A percentile compares a stretch with the other conserved stretches of the same genome.
These are phyloP conservation scores for Oreochromis tanganicae DNA, from an alignment of 2,113 vertebrate genomes.

Conservation along the genomic window DNA sequence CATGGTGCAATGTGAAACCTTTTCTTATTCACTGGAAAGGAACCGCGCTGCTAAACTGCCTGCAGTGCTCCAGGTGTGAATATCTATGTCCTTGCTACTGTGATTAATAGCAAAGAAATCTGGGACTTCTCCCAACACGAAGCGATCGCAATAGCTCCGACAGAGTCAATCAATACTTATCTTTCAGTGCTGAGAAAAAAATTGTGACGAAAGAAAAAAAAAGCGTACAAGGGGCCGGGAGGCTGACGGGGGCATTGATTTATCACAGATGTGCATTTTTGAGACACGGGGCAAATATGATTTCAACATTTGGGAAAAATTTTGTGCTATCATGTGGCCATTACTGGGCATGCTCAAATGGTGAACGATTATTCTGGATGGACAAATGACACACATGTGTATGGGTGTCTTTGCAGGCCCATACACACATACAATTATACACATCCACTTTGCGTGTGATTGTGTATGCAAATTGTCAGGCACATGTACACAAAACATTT, in stretches of 20 bases:
- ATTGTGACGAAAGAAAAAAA: conserved; percentile 18
- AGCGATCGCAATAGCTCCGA: conserved; percentile 52
- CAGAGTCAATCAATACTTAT: conserved; percentile 52
- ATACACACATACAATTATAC: not conserved
- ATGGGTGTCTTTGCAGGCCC: not conserved
- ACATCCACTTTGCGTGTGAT: not conserved
- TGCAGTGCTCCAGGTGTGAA: conserved; percentile 78
- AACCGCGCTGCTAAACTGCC: conserved; percentile 66
- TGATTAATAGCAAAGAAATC: conserved; percentile 74
- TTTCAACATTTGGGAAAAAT: conserved; percentile 63
- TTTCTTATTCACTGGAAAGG: conserved; percentile 58
- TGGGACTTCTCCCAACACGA: conserved; percentile 49
- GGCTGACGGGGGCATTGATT: conserved; percentile 41
- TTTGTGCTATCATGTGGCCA: conserved; percentile 54
- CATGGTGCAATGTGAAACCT: conserved; percentile 76
- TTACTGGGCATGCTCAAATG: conserved; percentile 40
- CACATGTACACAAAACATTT: not conserved
- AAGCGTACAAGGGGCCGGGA: conserved; percentile 6
- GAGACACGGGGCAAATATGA: conserved; percentile 19
- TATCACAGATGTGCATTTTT: conserved; percentile 63
- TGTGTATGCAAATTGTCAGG: not conserved
- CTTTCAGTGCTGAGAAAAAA: conserved; percentile 42
- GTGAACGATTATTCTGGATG: conserved; percentile 6
- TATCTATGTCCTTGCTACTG: conserved; percentile 57
- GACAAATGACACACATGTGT: not conserved